Base-by-base conservation (phyloP, 1,140 invertebrate species). In the Tyrophagus putrescentiae region DNA sequence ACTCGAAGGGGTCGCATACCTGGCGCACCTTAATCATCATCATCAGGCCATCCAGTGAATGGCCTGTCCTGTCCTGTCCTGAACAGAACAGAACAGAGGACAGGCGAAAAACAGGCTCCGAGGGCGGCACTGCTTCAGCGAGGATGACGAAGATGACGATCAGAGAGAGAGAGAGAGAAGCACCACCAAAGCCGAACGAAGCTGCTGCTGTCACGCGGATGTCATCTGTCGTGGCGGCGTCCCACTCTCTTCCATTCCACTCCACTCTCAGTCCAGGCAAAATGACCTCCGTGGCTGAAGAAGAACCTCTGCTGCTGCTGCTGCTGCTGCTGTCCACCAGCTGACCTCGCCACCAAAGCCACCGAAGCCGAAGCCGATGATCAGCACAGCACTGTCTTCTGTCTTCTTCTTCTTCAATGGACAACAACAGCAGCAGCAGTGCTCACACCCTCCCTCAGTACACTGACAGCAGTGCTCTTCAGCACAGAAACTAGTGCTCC, bases 181-280 rank as follows among this genome's bases (percentile, higher is more conserved):
- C n/a, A n/a, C n/a, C n/a, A n/a, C n/a, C n/a, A n/a, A n/a, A n/a
- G n/a, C n/a, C n/a, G n/a, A n/a, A n/a, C n/a, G n/a, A n/a, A n/a
- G n/a, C n/a, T n/a, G n/a, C n/a, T n/a, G n/a, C 31, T 48, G 45
- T 48, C 45, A 48, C 45, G 45, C 45, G 45, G 45, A 48, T 48
- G 45, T 48, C 45, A 48, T 48, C 45, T 48, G 45, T 48, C 45
- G 45, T 48, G 45, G 45, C n/a, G n/a, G n/a, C 45, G 45, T 48
- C 45, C 45, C 18, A 48, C 45, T 48, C 36, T 13, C 36, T 39
- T 29, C n/a, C n/a, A n/a, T n/a, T n/a, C n/a, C n/a, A n/a, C n/a
- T n/a, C n/a, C n/a, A n/a, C n/a, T n/a, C n/a, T n/a, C n/a, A n/a
- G n/a, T 21, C 7, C 45, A 29, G 45, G 21, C 45, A 21, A 7